A percentile compares a stretch with the other conserved stretches of the same genome.
Conservation (phyloP, 1,140 invertebrate species). For the Cyclargus thomasi region DNA sequence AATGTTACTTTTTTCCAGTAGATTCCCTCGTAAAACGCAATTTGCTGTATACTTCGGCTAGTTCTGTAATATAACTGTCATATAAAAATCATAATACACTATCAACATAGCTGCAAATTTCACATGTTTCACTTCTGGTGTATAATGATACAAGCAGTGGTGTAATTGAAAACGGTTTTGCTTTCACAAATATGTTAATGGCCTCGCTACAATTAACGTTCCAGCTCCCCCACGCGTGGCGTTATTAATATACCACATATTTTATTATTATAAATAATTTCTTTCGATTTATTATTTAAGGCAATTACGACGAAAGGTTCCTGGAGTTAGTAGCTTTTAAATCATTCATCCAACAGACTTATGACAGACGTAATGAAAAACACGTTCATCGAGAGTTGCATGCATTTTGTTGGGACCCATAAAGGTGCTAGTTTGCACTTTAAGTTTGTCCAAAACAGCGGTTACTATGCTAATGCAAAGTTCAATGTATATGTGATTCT, state of each 20-base stretch:
- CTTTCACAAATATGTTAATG: conserved; percentile 8
- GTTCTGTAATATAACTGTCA: not conserved
- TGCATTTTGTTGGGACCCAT: too few relatives aligned
- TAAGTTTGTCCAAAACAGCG: too few relatives aligned
- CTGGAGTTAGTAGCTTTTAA: too few relatives aligned
- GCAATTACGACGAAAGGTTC: not conserved
- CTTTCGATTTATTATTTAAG: not conserved
- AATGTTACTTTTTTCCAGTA: too few relatives aligned
- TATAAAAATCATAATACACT: not conserved
- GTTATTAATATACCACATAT: not conserved
- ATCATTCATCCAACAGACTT: too few relatives aligned
- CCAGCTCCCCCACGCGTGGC: not conserved
- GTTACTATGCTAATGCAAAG: too few relatives aligned
- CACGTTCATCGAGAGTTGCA: too few relatives aligned
- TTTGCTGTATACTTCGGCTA: not conserved
- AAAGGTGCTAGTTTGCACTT: too few relatives aligned
- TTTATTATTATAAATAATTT: not conserved
- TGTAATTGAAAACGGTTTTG: conserved; percentile 8
- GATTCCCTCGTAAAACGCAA: too few relatives aligned
- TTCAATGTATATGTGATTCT: too few relatives aligned
- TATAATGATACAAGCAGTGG: not conserved
- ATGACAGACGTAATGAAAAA: too few relatives aligned
- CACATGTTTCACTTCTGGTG: not conserved
- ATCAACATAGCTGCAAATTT: not conserved
- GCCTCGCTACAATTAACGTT: not conserved